Percentiles rank a stretch among this genome's conserved stretches.
Evolutionary conservation across 1,140 invertebrate species (phyloP).

Genomic region (Drosophila trapezifrons): DNA sequence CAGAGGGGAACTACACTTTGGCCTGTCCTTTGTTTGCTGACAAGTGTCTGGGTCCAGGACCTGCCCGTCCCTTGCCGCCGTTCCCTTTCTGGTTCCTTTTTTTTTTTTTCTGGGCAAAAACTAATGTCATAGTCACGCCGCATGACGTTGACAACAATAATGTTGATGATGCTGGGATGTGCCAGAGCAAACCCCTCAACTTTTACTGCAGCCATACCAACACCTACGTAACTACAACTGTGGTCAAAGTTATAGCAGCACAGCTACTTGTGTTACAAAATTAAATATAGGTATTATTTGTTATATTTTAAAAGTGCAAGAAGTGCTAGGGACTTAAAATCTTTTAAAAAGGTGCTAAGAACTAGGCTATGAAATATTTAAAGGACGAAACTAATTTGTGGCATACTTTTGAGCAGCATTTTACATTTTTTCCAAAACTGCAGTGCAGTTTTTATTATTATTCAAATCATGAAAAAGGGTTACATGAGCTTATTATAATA

Average conservation of each 20-base stretch:
- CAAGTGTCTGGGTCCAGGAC: slow-evolving; percentile 20
- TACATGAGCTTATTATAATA: too few species aligned
- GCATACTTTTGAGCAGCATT: too few species aligned
- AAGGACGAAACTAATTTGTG: too few species aligned
- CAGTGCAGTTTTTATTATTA: too few species aligned
- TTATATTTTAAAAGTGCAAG: too few species aligned
- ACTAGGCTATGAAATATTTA: too few species aligned
- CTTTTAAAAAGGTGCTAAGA: too few species aligned
- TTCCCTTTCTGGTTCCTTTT: too few species aligned
- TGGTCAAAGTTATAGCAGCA: neutral
- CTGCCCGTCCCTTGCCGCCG: neutral
- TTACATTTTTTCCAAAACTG: too few species aligned
- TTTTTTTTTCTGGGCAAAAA: slow-evolving; percentile 28
- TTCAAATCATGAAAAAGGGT: too few species aligned
- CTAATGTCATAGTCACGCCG: slow-evolving; percentile 74
- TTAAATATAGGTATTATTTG: too few species aligned
- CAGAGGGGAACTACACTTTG: slow-evolving; percentile 1
- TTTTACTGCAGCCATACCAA: neutral
- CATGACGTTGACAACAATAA: slow-evolving; percentile 70
- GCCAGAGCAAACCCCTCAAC: slow-evolving; percentile 2
- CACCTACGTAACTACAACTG: neutral
- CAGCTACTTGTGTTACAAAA: neutral
- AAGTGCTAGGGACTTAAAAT: too few species aligned
- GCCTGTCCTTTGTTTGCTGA: slow-evolving; percentile 34
- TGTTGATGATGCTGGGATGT: slow-evolving; percentile 50